Conservation (phyloP, 2,888 invertebrate species). For the Mamestra brassicae region DNA sequence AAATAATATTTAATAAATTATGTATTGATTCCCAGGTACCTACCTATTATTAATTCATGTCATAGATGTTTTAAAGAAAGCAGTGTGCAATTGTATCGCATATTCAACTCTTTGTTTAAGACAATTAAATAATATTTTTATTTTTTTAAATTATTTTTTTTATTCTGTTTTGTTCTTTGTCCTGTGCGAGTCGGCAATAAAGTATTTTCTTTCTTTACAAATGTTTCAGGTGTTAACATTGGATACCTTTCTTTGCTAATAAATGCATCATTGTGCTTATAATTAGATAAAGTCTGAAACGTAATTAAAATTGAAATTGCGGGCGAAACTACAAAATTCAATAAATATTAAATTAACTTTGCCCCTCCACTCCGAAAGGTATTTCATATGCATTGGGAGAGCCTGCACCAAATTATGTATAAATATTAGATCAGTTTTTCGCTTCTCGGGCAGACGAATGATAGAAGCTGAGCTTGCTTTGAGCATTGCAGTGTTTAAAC, state of each 20-base stretch:
- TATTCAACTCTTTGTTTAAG: neutral
- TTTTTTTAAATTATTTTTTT: too few species aligned
- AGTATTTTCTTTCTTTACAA: too few species aligned
- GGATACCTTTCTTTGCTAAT: neutral
- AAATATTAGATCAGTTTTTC: slow-evolving; percentile 40
- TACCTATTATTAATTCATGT: too few species aligned
- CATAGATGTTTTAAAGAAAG: neutral
- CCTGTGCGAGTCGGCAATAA: too few species aligned
- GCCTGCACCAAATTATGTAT: slow-evolving; percentile 47
- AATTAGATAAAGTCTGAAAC: neutral
- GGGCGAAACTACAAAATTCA: neutral
- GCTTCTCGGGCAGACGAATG: neutral
- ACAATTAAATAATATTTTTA: too few species aligned
- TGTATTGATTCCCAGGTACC: too few species aligned
- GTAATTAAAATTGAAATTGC: slow-evolving; percentile 3
- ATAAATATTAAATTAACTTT: slow-evolving; percentile 27
- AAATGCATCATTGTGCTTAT: too few species aligned
- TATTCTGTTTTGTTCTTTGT: too few species aligned
- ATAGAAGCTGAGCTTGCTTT: neutral
- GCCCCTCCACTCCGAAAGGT: neutral
- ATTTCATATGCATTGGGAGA: slow-evolving; percentile 46
- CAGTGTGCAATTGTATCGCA: neutral
- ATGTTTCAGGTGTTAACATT: neutral
- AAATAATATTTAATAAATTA: too few species aligned
- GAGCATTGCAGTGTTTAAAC: neutral